These are phyloP conservation scores for Patella pellucida DNA, from an alignment of 2,888 invertebrate species.

Conservation along the genomic window DNA sequence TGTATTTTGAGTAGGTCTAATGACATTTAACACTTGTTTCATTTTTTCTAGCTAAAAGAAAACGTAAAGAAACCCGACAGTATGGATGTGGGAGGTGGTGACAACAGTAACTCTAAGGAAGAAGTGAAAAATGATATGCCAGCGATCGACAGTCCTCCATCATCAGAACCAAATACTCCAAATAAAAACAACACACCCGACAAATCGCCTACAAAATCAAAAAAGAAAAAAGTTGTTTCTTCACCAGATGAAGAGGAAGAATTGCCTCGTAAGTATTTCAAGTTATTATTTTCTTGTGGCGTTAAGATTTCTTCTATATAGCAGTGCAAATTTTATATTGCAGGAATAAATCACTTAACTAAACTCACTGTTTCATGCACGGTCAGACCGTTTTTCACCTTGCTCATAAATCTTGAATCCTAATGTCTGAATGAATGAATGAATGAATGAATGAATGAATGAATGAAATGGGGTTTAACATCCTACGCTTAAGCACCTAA, in stretches of 20 bases:
- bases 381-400: too few species aligned
- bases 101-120: constrained; percentile 45
- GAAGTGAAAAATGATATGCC: constrained; percentile 17
- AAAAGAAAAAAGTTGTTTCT: constrained; percentile 23
- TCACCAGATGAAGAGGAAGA: constrained; percentile 40
- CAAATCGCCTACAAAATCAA: constrained; percentile 9
- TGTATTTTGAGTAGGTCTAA: too few species aligned
- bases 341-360: too few species aligned
- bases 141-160: background rate
- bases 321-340: too few species aligned
- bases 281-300: background rate
- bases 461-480: too few species aligned
- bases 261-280: constrained; percentile 41
- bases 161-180: background rate
- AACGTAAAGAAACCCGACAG: constrained; percentile 41
- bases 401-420: too few species aligned
- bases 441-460: too few species aligned
- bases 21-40: too few species aligned
- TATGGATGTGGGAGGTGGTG: constrained; percentile 32
- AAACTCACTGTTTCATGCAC: too few species aligned
- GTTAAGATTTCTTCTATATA: too few species aligned
- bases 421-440: too few species aligned
- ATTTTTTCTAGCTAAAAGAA: constrained; percentile 20
- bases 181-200: background rate
- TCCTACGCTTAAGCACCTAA: too few species aligned